These are phyloP conservation scores for Mionectes macconnelli DNA, from an alignment of 2,113 vertebrate species.

Conservation along the genomic window DNA sequence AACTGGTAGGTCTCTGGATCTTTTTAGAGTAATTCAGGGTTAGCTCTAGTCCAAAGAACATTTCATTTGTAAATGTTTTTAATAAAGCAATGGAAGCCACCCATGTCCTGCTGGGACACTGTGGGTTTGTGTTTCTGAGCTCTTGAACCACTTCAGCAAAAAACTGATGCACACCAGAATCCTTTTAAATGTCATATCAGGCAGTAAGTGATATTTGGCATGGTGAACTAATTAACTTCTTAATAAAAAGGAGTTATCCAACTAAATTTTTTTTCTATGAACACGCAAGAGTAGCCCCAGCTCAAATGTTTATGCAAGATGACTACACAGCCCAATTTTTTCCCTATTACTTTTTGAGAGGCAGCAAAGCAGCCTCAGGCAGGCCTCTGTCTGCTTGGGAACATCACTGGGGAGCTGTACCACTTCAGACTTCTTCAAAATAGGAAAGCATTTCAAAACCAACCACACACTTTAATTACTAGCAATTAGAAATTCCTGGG, in stretches of 20 bases:
- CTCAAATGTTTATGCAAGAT: slow-evolving; percentile 14
- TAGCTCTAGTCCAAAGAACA: neutral
- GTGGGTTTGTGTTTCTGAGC: neutral
- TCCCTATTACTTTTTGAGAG: neutral
- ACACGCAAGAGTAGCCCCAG: neutral
- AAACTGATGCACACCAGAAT: neutral
- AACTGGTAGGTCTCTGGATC: neutral
- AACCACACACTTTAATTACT: slow-evolving; percentile 50
- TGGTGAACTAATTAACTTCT: neutral
- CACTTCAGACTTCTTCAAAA: slow-evolving; percentile 50
- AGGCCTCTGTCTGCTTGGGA: slow-evolving; percentile 20
- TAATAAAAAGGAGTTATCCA: neutral
- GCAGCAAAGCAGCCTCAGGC: slow-evolving; percentile 32
- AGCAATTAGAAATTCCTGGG: slow-evolving; percentile 56
- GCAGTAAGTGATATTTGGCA: neutral
- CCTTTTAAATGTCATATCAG: neutral
- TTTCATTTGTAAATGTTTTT: neutral
- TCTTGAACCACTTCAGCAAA: neutral
- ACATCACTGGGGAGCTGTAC: slow-evolving; percentile 25
- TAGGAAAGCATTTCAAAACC: slow-evolving; percentile 50
- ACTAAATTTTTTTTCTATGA: neutral
- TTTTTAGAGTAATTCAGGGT: slow-evolving; percentile 8
- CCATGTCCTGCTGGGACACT: neutral
- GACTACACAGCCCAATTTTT: neutral
- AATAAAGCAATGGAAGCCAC: slow-evolving; percentile 30